Evolutionary conservation across 2,888 invertebrate species (phyloP).

Genomic region (Drosophila kambysellisi): DNA sequence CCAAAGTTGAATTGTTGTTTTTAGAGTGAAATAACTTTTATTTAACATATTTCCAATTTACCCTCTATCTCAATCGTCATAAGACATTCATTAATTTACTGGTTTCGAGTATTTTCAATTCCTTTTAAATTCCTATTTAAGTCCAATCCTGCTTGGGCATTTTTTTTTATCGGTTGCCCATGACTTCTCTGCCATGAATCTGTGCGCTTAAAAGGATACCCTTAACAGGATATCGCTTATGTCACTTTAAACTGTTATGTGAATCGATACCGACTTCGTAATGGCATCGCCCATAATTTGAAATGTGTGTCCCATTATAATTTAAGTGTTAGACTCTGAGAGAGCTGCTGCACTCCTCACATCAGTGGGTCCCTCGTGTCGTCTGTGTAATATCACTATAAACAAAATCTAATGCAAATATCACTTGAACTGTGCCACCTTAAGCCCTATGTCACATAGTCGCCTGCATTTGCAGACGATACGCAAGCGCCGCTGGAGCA

Average conservation of each 20-base stretch:
- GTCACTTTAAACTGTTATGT: constrained; percentile 16
- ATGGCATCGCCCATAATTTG: constrained; percentile 27
- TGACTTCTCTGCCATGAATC: background rate
- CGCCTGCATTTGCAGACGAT: constrained; percentile 37
- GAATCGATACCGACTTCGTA: constrained; percentile 3
- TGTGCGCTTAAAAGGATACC: background rate
- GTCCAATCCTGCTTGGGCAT: background rate
- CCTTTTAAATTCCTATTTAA: background rate
- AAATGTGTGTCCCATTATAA: constrained; percentile 15
- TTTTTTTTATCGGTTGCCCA: background rate
- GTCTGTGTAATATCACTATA: constrained; percentile 48
- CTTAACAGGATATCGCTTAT: constrained; percentile 21
- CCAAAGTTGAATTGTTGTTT: background rate
- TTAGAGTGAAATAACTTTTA: background rate
- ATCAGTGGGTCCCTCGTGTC: constrained; percentile 26
- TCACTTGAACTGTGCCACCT: constrained; percentile 58
- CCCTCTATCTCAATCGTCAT: background rate
- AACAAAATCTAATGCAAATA: constrained; percentile 67
- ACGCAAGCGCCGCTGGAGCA: constrained; percentile 50
- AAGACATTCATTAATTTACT: background rate
- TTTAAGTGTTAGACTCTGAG: constrained; percentile 23
- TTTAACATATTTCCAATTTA: background rate
- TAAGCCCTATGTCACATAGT: constrained; percentile 16
- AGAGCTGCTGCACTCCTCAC: constrained; percentile 9
- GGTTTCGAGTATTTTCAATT: background rate